Percentiles rank a stretch among this genome's conserved stretches.
Evolutionary conservation across 2,113 vertebrate genomes (phyloP).

Genomic region (Sylvia atricapilla): DNA sequence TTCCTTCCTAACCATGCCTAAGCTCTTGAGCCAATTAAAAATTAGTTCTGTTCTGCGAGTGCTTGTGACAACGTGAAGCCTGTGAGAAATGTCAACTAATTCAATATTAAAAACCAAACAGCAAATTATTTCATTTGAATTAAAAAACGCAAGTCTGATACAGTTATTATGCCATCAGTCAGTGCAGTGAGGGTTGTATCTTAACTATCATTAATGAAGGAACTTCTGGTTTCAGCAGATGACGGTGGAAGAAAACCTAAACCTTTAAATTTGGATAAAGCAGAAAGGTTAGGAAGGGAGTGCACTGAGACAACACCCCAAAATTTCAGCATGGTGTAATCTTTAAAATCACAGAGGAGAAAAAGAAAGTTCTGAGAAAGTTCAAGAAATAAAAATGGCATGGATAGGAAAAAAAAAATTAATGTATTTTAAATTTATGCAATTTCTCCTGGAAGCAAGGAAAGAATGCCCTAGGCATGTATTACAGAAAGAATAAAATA

Average conservation of each 20-base stretch:
- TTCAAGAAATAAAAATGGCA: background rate
- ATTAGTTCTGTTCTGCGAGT: fast-evolving
- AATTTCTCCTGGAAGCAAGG: background rate
- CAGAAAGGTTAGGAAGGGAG: background rate
- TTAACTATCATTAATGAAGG: background rate
- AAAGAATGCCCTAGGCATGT: background rate
- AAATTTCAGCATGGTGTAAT: background rate
- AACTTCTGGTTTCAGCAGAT: background rate
- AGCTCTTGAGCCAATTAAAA: background rate
- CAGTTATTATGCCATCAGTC: background rate
- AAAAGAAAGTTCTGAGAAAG: background rate
- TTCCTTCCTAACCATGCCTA: background rate
- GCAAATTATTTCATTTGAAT: background rate
- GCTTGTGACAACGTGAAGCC: background rate
- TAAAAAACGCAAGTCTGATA: background rate
- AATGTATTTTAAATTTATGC: background rate
- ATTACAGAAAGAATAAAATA: background rate
- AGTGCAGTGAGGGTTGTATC: background rate
- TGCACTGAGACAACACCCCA: background rate
- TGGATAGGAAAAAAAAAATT: background rate
- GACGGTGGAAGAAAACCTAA: background rate
- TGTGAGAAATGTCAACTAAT: background rate
- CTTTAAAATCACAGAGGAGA: background rate
- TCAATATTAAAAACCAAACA: background rate
- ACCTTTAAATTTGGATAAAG: background rate